A percentile compares a stretch with the other conserved stretches of the same genome.
Conservation (phyloP, 1,140 invertebrate genomes). For the Sarcophaga peregrina region DNA sequence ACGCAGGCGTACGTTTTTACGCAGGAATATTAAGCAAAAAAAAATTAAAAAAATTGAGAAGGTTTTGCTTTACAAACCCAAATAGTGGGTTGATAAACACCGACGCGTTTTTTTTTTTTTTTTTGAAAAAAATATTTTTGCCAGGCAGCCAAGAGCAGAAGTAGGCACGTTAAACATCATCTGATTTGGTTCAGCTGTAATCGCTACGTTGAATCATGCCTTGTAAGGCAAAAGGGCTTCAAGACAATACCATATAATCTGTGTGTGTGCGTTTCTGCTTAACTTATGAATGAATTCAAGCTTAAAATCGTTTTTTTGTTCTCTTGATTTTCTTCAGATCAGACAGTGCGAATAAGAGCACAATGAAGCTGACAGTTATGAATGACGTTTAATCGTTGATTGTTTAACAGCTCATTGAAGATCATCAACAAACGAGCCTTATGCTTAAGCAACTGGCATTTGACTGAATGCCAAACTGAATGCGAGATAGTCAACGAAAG, state of each 20-base stretch:
- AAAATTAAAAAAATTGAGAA: neutral
- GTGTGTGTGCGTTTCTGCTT: neutral
- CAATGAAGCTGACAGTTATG: slow-evolving; percentile 26
- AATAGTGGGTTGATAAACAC: slow-evolving; percentile 38
- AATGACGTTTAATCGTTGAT: slow-evolving; percentile 42
- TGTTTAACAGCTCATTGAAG: slow-evolving; percentile 40
- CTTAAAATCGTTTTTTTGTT: too few relatives aligned
- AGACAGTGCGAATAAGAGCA: neutral
- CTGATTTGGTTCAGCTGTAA: neutral
- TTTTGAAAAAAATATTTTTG: neutral
- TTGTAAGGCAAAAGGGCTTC: slow-evolving; percentile 31
- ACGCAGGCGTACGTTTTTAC: slow-evolving; percentile 6
- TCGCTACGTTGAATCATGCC: neutral
- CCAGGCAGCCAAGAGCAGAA: neutral
- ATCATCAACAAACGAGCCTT: slow-evolving; percentile 20
- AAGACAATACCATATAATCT: neutral
- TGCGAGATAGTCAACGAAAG: neutral
- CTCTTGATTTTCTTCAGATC: neutral
- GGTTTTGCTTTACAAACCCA: slow-evolving; percentile 7
- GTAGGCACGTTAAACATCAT: neutral
- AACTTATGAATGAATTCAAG: slow-evolving; percentile 35
- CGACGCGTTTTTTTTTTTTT: slow-evolving; percentile 23
- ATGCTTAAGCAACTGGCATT: too few relatives aligned
- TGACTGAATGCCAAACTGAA: too few relatives aligned
- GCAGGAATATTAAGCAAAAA: slow-evolving; percentile 1